phyloP scores from a whole-genome alignment of 2,888 invertebrate species.

The Alcis repandata region DNA sequence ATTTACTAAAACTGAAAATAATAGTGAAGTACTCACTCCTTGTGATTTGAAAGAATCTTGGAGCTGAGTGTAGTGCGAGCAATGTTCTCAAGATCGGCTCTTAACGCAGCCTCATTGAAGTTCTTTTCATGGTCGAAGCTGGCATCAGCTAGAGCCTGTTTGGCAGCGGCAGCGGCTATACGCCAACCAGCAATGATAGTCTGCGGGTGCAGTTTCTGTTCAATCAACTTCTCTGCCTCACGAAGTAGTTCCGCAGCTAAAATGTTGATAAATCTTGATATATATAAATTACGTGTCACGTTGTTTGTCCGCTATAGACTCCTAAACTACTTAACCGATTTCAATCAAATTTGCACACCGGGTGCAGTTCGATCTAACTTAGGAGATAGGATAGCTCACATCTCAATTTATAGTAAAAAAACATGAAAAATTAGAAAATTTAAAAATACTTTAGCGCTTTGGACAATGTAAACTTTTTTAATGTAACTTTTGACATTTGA shows the following conservation, averaged over 20 bases:
- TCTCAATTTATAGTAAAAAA: no score
- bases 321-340: no score
- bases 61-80: constrained; percentile 99
- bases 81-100: constrained; percentile 97
- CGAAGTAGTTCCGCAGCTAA: constrained; percentile 96
- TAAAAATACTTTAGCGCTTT: no score
- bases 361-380: no score
- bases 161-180: constrained; percentile 93
- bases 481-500: no score
- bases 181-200: constrained; percentile 99
- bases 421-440: no score
- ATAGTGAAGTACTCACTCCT: constrained; percentile 87
- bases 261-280: constrained; percentile 47
- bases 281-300: no score
- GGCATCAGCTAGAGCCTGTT: constrained; percentile 91
- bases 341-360: no score
- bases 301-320: no score
- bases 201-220: constrained; percentile 98
- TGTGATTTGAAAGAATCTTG: constrained; percentile 98
- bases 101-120: constrained; percentile 91
- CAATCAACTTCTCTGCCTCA: constrained; percentile 97
- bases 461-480: no score
- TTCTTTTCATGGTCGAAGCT: constrained; percentile 92
- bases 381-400: no score
- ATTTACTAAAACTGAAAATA: no score